phyloP scores from a whole-genome alignment of 2,888 invertebrate genomes.

The Eurytoma adleriae region DNA sequence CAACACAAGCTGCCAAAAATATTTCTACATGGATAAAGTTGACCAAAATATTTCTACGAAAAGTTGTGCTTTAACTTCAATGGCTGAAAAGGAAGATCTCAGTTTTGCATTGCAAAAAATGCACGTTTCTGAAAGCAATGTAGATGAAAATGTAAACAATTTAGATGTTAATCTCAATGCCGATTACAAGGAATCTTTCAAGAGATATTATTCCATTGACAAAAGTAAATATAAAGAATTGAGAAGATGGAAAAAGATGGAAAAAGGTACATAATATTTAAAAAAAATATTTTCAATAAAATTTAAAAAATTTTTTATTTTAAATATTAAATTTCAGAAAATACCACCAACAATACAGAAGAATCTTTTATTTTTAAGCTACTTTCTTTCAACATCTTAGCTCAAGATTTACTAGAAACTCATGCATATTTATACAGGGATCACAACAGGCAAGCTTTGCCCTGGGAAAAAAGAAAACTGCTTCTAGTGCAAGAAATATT shows the following conservation, averaged over 20 bases:
- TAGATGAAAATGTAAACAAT: slow-evolving; percentile 48
- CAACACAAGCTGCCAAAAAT: slow-evolving; percentile 34
- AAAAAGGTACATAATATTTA: slow-evolving; percentile 60
- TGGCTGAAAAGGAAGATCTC: slow-evolving; percentile 43
- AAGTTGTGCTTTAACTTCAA: slow-evolving; percentile 47
- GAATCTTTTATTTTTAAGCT: slow-evolving; percentile 80
- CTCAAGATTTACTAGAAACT: slow-evolving; percentile 87
- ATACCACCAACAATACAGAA: slow-evolving; percentile 66
- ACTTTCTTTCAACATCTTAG: slow-evolving; percentile 92
- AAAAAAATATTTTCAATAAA: neutral
- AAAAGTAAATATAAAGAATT: slow-evolving; percentile 66
- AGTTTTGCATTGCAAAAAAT: slow-evolving; percentile 40
- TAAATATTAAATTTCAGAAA: slow-evolving; percentile 60
- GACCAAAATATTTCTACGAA: slow-evolving; percentile 49
- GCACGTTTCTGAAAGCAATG: slow-evolving; percentile 18
- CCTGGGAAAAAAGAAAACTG: slow-evolving; percentile 83
- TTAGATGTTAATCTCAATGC: slow-evolving; percentile 56
- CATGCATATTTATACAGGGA: slow-evolving; percentile 85
- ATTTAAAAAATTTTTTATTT: slow-evolving; percentile 19
- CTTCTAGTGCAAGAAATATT: slow-evolving; percentile 80
- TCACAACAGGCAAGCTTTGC: slow-evolving; percentile 79
- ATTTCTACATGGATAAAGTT: slow-evolving; percentile 39
- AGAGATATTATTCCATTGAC: slow-evolving; percentile 57
- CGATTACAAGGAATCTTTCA: slow-evolving; percentile 27
- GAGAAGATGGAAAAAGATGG: slow-evolving; percentile 66